These are phyloP conservation scores for Hyposmocoma kahamanoa DNA, from an alignment of 1,140 invertebrate genomes.

Conservation along the genomic window DNA sequence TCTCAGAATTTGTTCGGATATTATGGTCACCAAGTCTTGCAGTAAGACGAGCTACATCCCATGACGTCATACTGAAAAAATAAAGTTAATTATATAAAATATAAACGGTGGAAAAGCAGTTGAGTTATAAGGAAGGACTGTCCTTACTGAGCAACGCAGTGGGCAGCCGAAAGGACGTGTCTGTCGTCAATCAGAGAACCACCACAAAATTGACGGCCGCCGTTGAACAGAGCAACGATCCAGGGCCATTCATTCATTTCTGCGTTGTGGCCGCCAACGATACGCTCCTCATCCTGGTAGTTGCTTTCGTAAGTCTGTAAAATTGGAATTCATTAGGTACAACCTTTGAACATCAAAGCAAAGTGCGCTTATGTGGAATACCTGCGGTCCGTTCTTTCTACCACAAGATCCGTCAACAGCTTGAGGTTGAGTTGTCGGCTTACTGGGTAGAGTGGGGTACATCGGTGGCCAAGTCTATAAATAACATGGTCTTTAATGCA, in stretches of 20 bases:
- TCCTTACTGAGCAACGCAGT: constrained; percentile 93
- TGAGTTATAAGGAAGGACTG: too few species aligned
- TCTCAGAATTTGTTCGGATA: constrained; percentile 82
- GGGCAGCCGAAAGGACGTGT: constrained; percentile 92
- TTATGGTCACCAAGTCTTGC: constrained; percentile 89
- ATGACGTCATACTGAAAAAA: constrained; percentile 86
- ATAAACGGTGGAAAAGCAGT: too few species aligned
- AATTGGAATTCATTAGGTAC: not conserved
- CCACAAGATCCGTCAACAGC: constrained; percentile 75
- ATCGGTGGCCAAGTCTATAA: constrained; percentile 57
- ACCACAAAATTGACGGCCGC: constrained; percentile 90
- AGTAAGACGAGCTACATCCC: constrained; percentile 87
- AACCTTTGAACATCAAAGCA: not conserved
- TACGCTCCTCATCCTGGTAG: constrained; percentile 82
- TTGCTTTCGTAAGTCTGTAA: constrained; percentile 43
- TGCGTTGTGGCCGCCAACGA: constrained; percentile 88
- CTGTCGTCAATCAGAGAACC: constrained; percentile 88
- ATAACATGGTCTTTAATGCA: not conserved
- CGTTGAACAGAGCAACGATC: constrained; percentile 89
- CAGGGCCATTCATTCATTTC: constrained; percentile 89
- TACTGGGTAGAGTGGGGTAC: constrained; percentile 43
- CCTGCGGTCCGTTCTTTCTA: constrained; percentile 79
- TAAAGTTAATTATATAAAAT: constrained; percentile 6
- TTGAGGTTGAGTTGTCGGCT: constrained; percentile 37
- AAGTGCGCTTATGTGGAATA: constrained; percentile 16